Base-by-base conservation (phyloP, 1,140 invertebrate genomes). In the Zaprionus davidi region DNA sequence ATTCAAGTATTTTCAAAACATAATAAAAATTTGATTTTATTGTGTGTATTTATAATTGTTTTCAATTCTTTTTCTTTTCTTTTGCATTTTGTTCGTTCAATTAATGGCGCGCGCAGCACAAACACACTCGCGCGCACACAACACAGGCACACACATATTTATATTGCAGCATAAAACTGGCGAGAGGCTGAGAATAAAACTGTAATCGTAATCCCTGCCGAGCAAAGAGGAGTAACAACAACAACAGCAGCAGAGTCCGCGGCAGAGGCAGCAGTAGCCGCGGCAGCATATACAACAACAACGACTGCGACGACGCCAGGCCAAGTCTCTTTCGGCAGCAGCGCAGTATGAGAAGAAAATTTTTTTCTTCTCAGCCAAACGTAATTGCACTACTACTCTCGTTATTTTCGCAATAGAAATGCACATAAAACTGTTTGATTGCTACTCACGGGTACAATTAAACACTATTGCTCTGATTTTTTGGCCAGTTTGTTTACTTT, bases 1-100 rank as follows among this genome's bases (percentile, higher is more conserved):
- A 73, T 87, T 88, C 81, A 85, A 88, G 85, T 90, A 90, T 81
- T 88, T 88, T 88, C 85, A 81, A 88, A 88, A 88, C 85, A 88
- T 81, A 81, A 88, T 88, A 88, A 88, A 90, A 69, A 77, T 82
- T 71, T 81, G 63, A 72, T 77, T 88, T 90, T 88, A 88, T 87
- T 90, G 82, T 75, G 86, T 74, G 75, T 90, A 90, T 86, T 88
- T 86, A 83, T 85, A 87, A 86, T 76, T 71, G 78, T 88, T 83
- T 86, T 76, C 70, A 90, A 34, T 63, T 57, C 24, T 71, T 59
- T 68, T 69, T 65, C 15, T 69, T 15, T 58, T 51, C 11, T 58
- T 58, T 63, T 56, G 31, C 55, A 63, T 77, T 83, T 69, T 75
- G 22, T 46, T 46, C 41, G 67, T 82, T 88, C 74, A 90, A 88